These are phyloP conservation scores for Laodelphax striatellus DNA, from an alignment of 1,140 invertebrate species.

Conservation along the genomic window DNA sequence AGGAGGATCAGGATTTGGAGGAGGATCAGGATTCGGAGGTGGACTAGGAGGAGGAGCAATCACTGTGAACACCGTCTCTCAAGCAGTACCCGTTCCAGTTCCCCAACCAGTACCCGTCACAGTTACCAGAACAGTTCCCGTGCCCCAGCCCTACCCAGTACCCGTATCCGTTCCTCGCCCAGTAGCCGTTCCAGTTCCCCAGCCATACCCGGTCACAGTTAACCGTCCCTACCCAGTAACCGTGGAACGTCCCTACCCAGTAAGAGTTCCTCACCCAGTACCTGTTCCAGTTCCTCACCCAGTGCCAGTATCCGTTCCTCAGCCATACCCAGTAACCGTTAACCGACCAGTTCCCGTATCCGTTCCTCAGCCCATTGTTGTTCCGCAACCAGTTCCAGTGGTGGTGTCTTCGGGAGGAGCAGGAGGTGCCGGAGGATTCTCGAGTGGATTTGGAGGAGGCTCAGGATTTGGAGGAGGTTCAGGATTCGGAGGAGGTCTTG, in stretches of 20 bases:
- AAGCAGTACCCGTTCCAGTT: constrained; percentile 12
- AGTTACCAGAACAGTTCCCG: constrained; percentile 17
- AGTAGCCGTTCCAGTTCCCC: constrained; percentile 20
- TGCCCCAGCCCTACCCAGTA: constrained; percentile 10
- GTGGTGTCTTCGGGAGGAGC: constrained; percentile 2
- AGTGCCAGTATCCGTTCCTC: constrained; percentile 10
- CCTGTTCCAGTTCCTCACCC: constrained; percentile 12
- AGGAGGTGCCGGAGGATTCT: neutral
- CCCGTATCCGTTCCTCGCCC: constrained; percentile 19
- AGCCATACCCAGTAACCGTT: constrained; percentile 20
- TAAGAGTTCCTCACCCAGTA: constrained; percentile 18
- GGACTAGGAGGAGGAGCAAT: constrained; percentile 6
- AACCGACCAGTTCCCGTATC: constrained; percentile 9
- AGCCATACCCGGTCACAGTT: constrained; percentile 17
- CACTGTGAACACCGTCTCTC: constrained; percentile 9
- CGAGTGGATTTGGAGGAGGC: neutral
- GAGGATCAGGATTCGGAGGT: neutral
- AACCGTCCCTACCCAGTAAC: constrained; percentile 7
- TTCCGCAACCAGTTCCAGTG: constrained; percentile 65
- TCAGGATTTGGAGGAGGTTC: neutral
- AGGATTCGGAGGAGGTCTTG: neutral
- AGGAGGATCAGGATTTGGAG: neutral
- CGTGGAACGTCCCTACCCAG: constrained; percentile 18
- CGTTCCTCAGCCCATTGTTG: constrained; percentile 24
- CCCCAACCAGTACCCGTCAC: constrained; percentile 14